A percentile compares a stretch with the other conserved stretches of the same genome.
phyloP scores from a whole-genome alignment of 2,797 vertebrate species.

The Mastacembelus armatus region DNA sequence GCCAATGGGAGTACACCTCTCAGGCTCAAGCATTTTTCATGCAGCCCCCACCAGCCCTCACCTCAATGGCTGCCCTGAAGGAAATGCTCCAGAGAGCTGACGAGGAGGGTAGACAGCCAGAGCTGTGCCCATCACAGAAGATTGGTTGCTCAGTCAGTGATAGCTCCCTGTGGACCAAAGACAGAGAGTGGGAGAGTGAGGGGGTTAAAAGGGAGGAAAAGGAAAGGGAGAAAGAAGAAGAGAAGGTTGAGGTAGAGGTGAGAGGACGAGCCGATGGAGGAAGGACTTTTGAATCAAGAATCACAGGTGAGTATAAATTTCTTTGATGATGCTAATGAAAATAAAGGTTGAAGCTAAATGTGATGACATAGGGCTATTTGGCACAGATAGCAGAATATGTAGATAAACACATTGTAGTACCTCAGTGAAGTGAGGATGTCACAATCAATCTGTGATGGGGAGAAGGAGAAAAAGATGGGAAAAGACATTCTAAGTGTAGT shows the following conservation, averaged over 20 bases:
- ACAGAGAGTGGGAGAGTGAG: slow-evolving; percentile 61
- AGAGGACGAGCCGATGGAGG: slow-evolving; percentile 83
- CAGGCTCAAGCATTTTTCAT: slow-evolving; percentile 85
- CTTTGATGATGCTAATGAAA: not conserved
- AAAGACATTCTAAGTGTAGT: slow-evolving; percentile 27
- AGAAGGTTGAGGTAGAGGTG: slow-evolving; percentile 65
- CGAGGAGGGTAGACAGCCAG: slow-evolving; percentile 69
- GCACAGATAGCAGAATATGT: not conserved
- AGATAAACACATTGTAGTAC: slow-evolving; percentile 26
- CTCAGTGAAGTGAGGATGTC: slow-evolving; percentile 14
- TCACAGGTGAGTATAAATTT: slow-evolving; percentile 76
- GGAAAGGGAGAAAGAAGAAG: slow-evolving; percentile 47
- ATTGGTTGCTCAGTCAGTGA: slow-evolving; percentile 76
- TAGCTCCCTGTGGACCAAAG: slow-evolving; percentile 67
- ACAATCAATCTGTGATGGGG: slow-evolving; percentile 23
- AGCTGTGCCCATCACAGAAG: slow-evolving; percentile 70
- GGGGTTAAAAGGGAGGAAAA: slow-evolving; percentile 51
- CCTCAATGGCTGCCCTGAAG: slow-evolving; percentile 83
- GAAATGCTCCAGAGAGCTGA: slow-evolving; percentile 88
- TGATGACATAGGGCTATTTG: not conserved
- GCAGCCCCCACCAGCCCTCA: slow-evolving; percentile 80
- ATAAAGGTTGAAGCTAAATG: not conserved
- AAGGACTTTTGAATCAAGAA: slow-evolving; percentile 81
- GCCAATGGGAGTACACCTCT: slow-evolving; percentile 87
- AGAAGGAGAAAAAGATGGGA: slow-evolving; percentile 31